phyloP scores from a whole-genome alignment of 2,888 invertebrate species.

The Yponomeuta sedellus region DNA sequence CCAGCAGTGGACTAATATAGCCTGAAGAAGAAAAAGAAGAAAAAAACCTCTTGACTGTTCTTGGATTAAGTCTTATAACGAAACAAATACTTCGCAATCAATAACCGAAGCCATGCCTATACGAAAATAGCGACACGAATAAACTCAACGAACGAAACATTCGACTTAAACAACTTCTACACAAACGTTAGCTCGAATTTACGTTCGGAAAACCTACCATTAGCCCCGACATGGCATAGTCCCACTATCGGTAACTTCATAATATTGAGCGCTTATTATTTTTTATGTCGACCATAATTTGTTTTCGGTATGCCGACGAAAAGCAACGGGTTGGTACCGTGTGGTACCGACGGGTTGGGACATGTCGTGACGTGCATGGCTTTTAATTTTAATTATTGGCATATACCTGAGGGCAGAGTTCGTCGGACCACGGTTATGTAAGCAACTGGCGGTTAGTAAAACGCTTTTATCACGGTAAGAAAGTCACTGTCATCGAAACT shows the following conservation, averaged over 20 bases:
- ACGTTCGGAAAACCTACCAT: neutral
- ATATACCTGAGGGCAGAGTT: conserved; percentile 48
- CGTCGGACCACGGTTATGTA: neutral
- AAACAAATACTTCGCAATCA: no score
- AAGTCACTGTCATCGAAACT: no score
- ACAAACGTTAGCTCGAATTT: conserved; percentile 1
- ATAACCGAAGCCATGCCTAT: neutral
- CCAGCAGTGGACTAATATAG: no score
- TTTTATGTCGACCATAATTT: conserved; percentile 40
- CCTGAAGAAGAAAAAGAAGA: no score
- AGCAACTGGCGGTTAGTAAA: neutral
- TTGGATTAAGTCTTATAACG: no score
- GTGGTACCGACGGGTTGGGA: conserved; percentile 50
- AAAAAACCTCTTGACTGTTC: no score
- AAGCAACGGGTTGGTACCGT: conserved; percentile 60
- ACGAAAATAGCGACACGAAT: neutral
- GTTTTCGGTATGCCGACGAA: conserved; percentile 60
- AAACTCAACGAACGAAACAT: neutral
- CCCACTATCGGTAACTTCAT: conserved; percentile 20
- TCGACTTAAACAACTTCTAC: neutral
- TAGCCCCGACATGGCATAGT: conserved; percentile 14
- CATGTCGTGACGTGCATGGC: conserved; percentile 66
- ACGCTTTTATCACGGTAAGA: neutral
- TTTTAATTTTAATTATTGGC: conserved; percentile 76
- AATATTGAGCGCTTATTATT: conserved; percentile 22